Conservation (phyloP, 30 jellyfish, hydroid and myxozoan genomes). For the Aurelia coerulea region DNA sequence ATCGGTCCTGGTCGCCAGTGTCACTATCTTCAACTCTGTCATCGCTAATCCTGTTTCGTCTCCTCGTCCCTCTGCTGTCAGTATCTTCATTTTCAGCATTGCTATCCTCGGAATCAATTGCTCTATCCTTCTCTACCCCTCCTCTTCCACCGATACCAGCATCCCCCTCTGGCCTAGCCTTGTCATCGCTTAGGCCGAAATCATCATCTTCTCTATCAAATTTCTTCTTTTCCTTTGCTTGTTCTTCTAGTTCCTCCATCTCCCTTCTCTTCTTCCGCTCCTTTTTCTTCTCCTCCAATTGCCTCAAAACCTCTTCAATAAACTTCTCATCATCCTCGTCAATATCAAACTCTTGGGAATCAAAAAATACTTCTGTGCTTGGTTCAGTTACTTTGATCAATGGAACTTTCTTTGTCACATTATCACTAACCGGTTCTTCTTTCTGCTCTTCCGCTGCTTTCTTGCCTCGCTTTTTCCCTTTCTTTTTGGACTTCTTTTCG, state of each 20-base stretch:
- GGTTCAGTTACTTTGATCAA: conserved; percentile 63
- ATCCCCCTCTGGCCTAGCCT: not conserved
- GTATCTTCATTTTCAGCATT: not conserved
- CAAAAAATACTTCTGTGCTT: conserved; percentile 63
- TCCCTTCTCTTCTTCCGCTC: conserved; percentile 51
- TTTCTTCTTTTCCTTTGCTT: not conserved
- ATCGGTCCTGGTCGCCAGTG: too few relatives aligned
- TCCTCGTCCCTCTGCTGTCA: not conserved
- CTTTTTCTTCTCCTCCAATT: conserved; percentile 37
- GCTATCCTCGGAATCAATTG: not conserved
- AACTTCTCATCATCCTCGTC: conserved; percentile 72
- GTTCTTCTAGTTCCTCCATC: conserved; percentile 44
- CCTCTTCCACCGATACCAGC: not conserved
- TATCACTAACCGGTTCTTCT: not conserved
- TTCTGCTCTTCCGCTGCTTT: not conserved
- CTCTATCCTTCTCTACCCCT: not conserved
- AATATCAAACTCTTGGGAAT: conserved; percentile 48
- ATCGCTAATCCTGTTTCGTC: too few relatives aligned
- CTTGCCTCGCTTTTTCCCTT: conserved; percentile 27
- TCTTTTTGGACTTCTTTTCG: conserved; percentile 1
- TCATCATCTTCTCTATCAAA: conserved; percentile 5
- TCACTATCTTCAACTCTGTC: too few relatives aligned
- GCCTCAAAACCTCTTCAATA: conserved; percentile 64
- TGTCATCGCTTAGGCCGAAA: not conserved
- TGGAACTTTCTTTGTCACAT: conserved; percentile 55